Conservation (phyloP, 1,140 invertebrate species). For the Grapholita molesta region DNA sequence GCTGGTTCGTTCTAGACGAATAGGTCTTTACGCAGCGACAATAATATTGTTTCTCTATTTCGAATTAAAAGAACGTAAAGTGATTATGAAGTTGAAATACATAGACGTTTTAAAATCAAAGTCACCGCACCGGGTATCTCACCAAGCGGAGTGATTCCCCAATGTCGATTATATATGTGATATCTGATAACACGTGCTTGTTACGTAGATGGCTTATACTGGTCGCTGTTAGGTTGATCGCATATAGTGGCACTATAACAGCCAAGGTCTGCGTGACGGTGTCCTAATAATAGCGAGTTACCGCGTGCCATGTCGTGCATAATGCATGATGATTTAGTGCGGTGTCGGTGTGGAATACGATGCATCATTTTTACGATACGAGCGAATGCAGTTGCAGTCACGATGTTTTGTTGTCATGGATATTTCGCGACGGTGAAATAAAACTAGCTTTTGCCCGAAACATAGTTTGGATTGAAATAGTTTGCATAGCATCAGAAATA, state of each 20-base stretch:
- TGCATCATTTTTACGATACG: constrained; percentile 7
- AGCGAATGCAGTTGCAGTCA: neutral
- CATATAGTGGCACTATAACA: neutral
- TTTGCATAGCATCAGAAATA: too few relatives aligned
- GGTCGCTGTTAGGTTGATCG: neutral
- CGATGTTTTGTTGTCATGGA: neutral
- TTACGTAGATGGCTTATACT: neutral
- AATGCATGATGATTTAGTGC: constrained; percentile 9
- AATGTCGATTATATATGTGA: neutral
- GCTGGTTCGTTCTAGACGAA: neutral
- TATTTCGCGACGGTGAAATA: neutral
- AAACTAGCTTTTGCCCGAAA: neutral
- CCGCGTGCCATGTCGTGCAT: constrained; percentile 6
- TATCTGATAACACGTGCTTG: neutral
- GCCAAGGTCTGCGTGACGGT: constrained; percentile 2
- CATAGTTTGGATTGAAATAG: too few relatives aligned
- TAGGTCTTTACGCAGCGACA: neutral
- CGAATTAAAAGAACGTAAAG: neutral
- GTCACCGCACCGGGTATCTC: neutral
- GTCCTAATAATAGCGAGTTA: constrained; percentile 12
- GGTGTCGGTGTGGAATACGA: neutral
- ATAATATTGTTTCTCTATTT: neutral
- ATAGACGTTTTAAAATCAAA: neutral
- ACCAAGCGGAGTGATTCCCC: neutral
- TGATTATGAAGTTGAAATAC: neutral